phyloP scores from a whole-genome alignment of 1,140 invertebrate genomes.

The Heliothis virescens region DNA sequence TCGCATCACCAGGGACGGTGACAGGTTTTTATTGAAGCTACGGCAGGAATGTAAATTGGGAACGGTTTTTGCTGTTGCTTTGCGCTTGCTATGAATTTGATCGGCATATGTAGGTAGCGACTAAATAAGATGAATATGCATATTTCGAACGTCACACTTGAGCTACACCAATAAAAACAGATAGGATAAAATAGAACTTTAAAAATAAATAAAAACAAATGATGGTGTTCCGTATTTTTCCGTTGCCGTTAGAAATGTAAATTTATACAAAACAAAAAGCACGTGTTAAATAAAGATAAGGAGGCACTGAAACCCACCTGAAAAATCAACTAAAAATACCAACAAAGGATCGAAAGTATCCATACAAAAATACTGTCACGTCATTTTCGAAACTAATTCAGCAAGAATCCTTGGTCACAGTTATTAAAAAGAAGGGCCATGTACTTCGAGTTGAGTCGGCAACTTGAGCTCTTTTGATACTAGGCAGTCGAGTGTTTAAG shows the following conservation, averaged over 20 bases:
- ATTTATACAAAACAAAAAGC: too few species aligned
- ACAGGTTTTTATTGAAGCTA: slow-evolving; percentile 11
- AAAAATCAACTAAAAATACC: slow-evolving; percentile 7
- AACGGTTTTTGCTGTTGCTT: slow-evolving; percentile 21
- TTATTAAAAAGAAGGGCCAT: slow-evolving; percentile 44
- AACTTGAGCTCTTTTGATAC: slow-evolving; percentile 69
- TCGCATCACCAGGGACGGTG: slow-evolving; percentile 11
- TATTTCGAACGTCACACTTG: background rate
- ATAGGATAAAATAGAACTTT: too few species aligned
- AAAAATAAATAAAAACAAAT: background rate
- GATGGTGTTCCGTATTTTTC: too few species aligned
- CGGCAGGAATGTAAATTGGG: slow-evolving; percentile 26
- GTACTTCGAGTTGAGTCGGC: slow-evolving; percentile 38
- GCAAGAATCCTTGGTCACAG: slow-evolving; percentile 28
- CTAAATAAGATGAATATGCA: background rate
- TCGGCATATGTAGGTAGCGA: background rate
- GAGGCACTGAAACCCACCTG: background rate
- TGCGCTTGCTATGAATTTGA: slow-evolving; percentile 16
- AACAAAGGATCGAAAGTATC: slow-evolving; percentile 1
- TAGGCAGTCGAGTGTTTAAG: slow-evolving; percentile 68
- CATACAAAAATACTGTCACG: slow-evolving; percentile 35
- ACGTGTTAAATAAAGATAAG: background rate
- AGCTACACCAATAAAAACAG: background rate
- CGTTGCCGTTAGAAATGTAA: too few species aligned
- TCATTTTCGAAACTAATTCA: slow-evolving; percentile 40